Evolutionary conservation across 1,140 invertebrate genomes (phyloP).

Genomic region (Eriocheir sinensis): DNA sequence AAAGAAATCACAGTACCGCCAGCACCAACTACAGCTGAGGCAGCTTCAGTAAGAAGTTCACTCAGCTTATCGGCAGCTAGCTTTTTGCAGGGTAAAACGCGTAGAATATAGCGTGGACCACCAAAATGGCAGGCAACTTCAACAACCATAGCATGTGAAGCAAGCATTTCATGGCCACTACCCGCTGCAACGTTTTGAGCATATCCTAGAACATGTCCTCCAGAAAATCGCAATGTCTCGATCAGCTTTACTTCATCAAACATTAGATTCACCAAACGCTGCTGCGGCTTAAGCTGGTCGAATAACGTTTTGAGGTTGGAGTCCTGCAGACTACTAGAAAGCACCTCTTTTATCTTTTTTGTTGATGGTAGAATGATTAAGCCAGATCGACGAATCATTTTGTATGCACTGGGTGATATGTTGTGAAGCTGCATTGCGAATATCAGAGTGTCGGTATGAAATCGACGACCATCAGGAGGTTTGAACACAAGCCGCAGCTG

Average conservation of each 20-base stretch:
- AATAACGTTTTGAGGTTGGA: background rate
- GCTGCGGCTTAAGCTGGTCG: background rate
- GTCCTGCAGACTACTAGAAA: background rate
- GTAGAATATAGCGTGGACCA: background rate
- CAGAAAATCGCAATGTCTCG: conserved; percentile 3
- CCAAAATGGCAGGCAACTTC: background rate
- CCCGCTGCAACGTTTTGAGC: background rate
- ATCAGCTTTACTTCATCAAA: background rate
- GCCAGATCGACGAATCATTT: background rate
- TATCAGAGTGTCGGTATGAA: background rate
- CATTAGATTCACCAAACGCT: background rate
- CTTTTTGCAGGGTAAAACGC: background rate
- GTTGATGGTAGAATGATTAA: conserved; percentile 8
- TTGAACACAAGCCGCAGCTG: background rate
- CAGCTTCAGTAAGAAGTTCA: background rate
- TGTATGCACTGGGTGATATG: conserved; percentile 7
- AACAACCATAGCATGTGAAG: background rate
- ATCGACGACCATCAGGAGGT: background rate
- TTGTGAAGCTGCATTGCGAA: background rate
- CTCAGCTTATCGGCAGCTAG: background rate
- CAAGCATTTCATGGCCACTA: background rate
- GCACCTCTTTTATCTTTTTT: background rate
- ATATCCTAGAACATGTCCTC: background rate
- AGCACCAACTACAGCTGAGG: background rate
- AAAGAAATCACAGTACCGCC: conserved; percentile 1